Conservation (phyloP, 2,888 invertebrate genomes). For the Acanthosepion lycidas region DNA sequence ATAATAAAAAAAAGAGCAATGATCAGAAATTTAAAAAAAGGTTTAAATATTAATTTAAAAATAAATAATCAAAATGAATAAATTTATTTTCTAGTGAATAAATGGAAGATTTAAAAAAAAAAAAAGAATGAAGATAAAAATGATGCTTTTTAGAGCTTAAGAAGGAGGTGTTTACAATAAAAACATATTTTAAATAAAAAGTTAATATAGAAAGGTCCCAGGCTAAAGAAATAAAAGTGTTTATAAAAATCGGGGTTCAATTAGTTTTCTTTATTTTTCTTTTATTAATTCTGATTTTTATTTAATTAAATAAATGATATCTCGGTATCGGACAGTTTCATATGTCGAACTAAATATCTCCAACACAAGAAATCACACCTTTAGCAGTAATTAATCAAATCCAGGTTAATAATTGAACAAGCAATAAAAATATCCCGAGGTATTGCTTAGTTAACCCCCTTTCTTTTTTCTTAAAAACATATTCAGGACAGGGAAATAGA, state of each 20-base stretch:
- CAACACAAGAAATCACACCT: not conserved
- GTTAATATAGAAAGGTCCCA: not conserved
- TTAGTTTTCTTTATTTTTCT: not conserved
- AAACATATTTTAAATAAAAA: not conserved
- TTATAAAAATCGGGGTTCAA: not conserved
- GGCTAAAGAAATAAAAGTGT: not conserved
- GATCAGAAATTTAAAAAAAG: too few species aligned
- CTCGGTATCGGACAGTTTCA: not conserved
- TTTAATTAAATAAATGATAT: not conserved
- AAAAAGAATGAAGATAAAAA: not conserved
- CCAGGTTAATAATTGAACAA: too few species aligned
- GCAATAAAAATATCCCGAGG: too few species aligned
- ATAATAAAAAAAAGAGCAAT: too few species aligned
- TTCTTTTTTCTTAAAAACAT: too few species aligned
- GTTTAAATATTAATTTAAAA: too few species aligned
- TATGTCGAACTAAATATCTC: not conserved
- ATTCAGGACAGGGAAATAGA: too few species aligned
- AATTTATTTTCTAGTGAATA: not conserved
- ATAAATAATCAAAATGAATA: not conserved
- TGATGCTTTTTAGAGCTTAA: too few species aligned
- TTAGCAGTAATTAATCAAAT: too few species aligned
- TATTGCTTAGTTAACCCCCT: too few species aligned
- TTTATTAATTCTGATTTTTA: not conserved
- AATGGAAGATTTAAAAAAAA: not conserved
- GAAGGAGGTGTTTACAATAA: not conserved